Evolutionary conservation across 1,140 invertebrate genomes (phyloP).

Genomic region (Sarcophaga peregrina): DNA sequence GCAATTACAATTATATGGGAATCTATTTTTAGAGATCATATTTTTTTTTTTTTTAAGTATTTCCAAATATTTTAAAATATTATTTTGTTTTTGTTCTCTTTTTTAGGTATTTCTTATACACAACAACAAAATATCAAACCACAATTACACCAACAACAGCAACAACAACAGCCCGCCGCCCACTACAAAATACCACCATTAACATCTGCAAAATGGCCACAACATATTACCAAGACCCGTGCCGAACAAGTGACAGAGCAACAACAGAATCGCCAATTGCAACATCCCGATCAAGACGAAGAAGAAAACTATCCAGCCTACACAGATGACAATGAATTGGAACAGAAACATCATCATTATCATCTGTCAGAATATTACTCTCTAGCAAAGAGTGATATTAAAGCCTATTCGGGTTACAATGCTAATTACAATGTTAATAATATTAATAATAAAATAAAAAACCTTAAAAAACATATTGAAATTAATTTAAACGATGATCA

Average conservation of each 20-base stretch:
- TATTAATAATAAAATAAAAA: background rate
- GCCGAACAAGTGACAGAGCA: slow-evolving; percentile 23
- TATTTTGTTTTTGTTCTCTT: slow-evolving; percentile 20
- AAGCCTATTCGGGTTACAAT: background rate
- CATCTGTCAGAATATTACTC: background rate
- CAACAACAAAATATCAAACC: slow-evolving; percentile 63
- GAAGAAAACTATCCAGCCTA: background rate
- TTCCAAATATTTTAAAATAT: background rate
- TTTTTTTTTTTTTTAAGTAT: too few species aligned
- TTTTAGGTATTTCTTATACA: slow-evolving; percentile 60
- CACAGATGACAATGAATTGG: slow-evolving; percentile 29
- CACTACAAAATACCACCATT: background rate
- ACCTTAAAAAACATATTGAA: too few species aligned
- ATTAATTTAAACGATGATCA: background rate
- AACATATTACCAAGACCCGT: background rate
- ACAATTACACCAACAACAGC: slow-evolving; percentile 44
- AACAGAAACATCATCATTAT: slow-evolving; percentile 5
- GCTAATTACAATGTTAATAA: background rate
- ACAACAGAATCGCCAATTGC: background rate
- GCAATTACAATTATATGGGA: too few species aligned
- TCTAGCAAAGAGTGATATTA: background rate
- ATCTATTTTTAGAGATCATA: too few species aligned
- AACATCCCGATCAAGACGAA: background rate
- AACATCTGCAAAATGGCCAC: slow-evolving; percentile 4
- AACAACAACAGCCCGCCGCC: slow-evolving; percentile 25